Percentiles rank a stretch among this genome's conserved stretches.
Conservation (phyloP, 2,797 vertebrate genomes). For the Pelochelys cantorii region DNA sequence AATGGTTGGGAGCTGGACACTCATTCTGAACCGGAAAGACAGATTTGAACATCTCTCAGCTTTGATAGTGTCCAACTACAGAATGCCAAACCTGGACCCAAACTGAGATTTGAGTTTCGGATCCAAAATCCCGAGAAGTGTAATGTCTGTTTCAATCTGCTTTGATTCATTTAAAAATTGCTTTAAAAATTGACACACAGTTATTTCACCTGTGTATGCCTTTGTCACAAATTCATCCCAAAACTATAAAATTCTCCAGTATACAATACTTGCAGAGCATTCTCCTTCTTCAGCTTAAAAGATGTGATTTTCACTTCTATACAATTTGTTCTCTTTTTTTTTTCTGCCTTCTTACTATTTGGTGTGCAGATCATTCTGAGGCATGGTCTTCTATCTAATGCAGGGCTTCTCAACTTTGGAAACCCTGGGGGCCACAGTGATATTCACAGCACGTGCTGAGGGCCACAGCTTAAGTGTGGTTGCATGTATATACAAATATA, state of each 20-base stretch:
- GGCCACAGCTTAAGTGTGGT: no score
- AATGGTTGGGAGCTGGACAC: background rate
- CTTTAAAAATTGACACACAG: background rate
- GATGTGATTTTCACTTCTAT: conserved; percentile 9
- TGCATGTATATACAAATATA: no score
- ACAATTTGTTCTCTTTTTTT: background rate
- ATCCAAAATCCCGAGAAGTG: background rate
- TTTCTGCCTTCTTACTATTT: background rate
- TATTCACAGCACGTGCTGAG: no score
- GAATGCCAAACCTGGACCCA: background rate
- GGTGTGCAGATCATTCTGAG: background rate
- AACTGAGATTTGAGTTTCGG: background rate
- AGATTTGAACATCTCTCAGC: background rate
- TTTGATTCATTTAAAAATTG: conserved; percentile 6
- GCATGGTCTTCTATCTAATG: background rate
- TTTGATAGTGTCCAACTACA: background rate
- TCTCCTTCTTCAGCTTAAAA: background rate
- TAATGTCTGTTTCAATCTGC: background rate
- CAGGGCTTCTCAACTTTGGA: no score
- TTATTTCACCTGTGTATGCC: background rate
- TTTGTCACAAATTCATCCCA: background rate
- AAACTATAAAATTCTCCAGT: background rate
- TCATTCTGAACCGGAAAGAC: background rate
- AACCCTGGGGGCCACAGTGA: no score
- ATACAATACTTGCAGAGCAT: background rate